phyloP scores from a whole-genome alignment of 2,888 invertebrate species.

The Barypeithes pellucidus region DNA sequence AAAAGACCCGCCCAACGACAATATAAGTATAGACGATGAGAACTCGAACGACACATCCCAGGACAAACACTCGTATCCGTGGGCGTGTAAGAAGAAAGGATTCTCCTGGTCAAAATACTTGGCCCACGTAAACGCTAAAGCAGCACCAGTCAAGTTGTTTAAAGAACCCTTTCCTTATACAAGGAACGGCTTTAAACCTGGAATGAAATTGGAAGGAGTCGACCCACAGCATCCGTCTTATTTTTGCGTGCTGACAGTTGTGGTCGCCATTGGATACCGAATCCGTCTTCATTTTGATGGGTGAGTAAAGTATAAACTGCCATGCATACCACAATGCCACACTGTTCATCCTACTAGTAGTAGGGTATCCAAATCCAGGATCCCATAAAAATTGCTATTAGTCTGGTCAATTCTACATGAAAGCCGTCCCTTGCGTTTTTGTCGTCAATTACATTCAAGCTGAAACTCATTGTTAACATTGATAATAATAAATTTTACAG shows the following conservation, averaged over 20 bases:
- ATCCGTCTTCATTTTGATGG: conserved; percentile 94
- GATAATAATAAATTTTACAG: too few relatives aligned
- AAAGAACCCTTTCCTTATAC: conserved; percentile 84
- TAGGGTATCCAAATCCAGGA: too few relatives aligned
- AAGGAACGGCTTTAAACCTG: conserved; percentile 85
- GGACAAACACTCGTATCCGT: conserved; percentile 75
- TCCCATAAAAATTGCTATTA: too few relatives aligned
- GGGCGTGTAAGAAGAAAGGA: conserved; percentile 81
- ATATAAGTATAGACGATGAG: conserved; percentile 64
- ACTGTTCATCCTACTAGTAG: too few relatives aligned
- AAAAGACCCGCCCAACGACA: conserved; percentile 55
- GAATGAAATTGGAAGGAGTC: conserved; percentile 94
- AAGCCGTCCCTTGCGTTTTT: too few relatives aligned
- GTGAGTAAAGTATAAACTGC: conserved; percentile 28
- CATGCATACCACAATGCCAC: too few relatives aligned
- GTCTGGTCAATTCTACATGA: too few relatives aligned
- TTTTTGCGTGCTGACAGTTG: conserved; percentile 91
- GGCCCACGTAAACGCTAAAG: conserved; percentile 80
- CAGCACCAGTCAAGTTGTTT: conserved; percentile 85
- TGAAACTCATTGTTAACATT: too few relatives aligned
- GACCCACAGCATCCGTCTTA: conserved; percentile 93
- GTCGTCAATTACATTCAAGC: too few relatives aligned
- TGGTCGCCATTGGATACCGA: conserved; percentile 87
- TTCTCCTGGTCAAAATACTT: conserved; percentile 87
- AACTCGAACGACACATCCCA: conserved; percentile 66